Percentiles rank a stretch among this genome's conserved stretches.
phyloP scores from a whole-genome alignment of 2,888 invertebrate species.

The Phlogophora meticulosa region DNA sequence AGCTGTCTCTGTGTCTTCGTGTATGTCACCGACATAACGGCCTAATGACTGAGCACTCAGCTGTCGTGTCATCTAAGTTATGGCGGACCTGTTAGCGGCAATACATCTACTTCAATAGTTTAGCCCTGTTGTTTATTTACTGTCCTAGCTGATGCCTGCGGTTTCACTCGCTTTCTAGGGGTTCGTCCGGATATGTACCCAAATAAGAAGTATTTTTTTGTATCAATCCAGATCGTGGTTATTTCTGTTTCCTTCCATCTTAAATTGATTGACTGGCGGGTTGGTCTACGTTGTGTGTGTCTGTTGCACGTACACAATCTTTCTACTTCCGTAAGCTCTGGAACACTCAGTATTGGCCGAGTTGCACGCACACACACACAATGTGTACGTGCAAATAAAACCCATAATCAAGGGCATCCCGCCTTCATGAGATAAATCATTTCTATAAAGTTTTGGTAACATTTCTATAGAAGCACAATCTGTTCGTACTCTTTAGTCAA shows the following conservation, averaged over 20 bases:
- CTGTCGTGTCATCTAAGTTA: constrained; percentile 56
- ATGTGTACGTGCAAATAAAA: no score
- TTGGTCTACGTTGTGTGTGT: no score
- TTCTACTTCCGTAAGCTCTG: no score
- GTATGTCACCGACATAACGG: constrained; percentile 52
- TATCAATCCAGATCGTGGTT: not conserved
- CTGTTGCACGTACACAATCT: no score
- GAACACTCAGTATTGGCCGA: no score
- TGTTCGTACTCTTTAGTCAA: not conserved
- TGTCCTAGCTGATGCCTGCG: not conserved
- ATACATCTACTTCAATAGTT: constrained; percentile 36
- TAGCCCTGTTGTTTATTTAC: not conserved
- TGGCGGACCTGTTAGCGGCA: constrained; percentile 42
- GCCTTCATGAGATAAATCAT: no score
- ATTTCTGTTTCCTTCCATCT: not conserved
- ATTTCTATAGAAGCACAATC: not conserved
- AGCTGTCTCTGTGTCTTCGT: constrained; percentile 32
- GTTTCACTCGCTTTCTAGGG: not conserved
- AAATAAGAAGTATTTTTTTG: not conserved
- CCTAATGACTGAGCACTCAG: constrained; percentile 63
- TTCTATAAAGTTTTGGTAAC: no score
- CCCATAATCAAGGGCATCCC: no score
- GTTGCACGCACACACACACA: no score
- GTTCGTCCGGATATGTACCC: not conserved
- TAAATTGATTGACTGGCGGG: no score